Evolutionary conservation across 2,113 vertebrate species (phyloP).

Genomic region (Catagonus wagneri): DNA sequence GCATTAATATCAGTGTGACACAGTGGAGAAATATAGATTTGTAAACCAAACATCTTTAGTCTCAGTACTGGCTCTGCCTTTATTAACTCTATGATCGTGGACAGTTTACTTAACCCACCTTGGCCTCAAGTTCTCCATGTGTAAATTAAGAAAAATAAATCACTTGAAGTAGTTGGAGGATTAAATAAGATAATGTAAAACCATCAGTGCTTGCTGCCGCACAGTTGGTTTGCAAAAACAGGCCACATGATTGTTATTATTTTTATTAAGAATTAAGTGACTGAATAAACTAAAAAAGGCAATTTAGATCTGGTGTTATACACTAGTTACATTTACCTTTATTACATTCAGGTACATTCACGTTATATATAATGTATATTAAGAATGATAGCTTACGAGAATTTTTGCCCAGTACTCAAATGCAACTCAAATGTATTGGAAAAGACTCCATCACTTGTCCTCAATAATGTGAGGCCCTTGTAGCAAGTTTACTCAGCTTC

Average conservation of each 20-base stretch:
- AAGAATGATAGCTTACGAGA: neutral
- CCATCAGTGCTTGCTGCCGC: neutral
- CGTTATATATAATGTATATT: neutral
- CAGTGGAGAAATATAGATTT: neutral
- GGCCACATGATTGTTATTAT: neutral
- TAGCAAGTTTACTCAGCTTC: neutral
- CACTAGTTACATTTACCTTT: neutral
- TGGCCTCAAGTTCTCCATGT: neutral
- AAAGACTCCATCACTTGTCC: neutral
- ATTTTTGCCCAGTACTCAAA: neutral
- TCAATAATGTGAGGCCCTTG: neutral
- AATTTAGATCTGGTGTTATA: neutral
- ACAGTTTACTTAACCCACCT: conserved; percentile 9
- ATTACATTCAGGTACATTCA: neutral
- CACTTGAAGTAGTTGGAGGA: neutral
- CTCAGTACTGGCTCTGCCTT: neutral
- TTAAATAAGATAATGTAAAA: neutral
- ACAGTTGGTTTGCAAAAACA: neutral
- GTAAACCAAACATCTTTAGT: neutral
- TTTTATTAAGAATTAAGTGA: neutral
- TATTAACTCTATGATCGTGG: neutral
- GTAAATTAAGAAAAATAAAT: conserved; percentile 34
- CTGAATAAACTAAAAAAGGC: neutral
- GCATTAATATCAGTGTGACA: conserved; percentile 6
- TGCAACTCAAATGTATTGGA: neutral